Evolutionary conservation across 2,797 vertebrate genomes (phyloP), one percentile per base, ranked within the genome.

Genomic region (Decapterus maruadsi): DNA sequence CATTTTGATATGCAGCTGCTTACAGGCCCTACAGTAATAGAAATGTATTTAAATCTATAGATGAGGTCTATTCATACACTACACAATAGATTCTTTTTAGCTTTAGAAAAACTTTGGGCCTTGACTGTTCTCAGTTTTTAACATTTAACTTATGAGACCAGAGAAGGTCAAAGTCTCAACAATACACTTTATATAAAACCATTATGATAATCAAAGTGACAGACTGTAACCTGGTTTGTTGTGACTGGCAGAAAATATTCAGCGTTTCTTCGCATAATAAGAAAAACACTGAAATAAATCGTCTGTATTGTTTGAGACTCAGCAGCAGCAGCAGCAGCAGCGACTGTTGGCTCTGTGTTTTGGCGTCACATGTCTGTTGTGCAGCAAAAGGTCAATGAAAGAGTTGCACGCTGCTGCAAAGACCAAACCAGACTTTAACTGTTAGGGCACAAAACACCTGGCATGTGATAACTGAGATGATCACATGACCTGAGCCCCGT

Each of bases 151-250:
- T 45, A 17, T 2, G 51, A 26, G 22, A 53, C 20, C 22, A n/a
- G 40, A 45, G 50, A 43, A 68, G 43, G 66, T 68, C 54, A 58
- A 19, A 58, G 29, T 7, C 5, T 36, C 43, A 58, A 26, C 31
- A 13, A 2, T 22, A 31, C 19, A 36, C n/a, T 68, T 68, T 68
- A 10, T 20, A 10, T 12, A 26, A 12, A 3, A 38, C 8, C n/a
- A 48, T 48, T 58, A 29, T 16, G 17, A 2, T 20, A 2, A 67
- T 4, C 64, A 43, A 8, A 55, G 8, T 13, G 13, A 14, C 46
- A 9, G n/a, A 19, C 10, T 2, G 16, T 6, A 50, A 10, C 4
- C 29, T 19, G 42, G 36, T 36, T 55, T 22, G 69, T 46, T 42
- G n/a, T 31, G 29, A 38, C 26, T 16, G 7, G 6, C 4, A 20